These are phyloP conservation scores for Macrophya annulata DNA, from an alignment of 2,888 invertebrate species.

Conservation along the genomic window DNA sequence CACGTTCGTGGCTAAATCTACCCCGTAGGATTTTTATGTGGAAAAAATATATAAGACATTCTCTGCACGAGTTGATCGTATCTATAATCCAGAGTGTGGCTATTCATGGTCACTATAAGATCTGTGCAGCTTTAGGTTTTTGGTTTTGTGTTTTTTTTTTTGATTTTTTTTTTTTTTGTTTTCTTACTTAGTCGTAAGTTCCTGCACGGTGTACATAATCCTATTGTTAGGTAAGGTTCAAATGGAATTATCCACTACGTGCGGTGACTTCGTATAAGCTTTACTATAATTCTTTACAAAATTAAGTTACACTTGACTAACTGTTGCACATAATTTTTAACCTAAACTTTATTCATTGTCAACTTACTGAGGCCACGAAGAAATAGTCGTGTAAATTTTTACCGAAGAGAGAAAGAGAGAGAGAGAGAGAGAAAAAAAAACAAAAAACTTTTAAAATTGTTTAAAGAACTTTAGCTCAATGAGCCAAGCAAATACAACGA, in stretches of 20 bases:
- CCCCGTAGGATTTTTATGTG: not conserved
- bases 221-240: not conserved
- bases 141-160: too few species aligned
- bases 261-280: not conserved
- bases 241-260: not conserved
- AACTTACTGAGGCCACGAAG: not conserved
- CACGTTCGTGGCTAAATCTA: constrained; percentile 1
- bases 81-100: not conserved
- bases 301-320: not conserved
- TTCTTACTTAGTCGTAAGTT: not conserved
- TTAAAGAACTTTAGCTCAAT: not conserved
- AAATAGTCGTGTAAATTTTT: not conserved
- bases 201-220: not conserved
- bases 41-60: constrained; percentile 20
- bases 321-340: not conserved
- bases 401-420: too few species aligned
- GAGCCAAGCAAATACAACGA: too few species aligned
- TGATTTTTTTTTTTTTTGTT: too few species aligned
- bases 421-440: not conserved
- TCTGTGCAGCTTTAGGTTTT: not conserved
- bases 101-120: not conserved
- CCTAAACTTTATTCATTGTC: not conserved
- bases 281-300: not conserved
- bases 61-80: constrained; percentile 18
- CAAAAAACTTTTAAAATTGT: constrained; percentile 8